A percentile compares a stretch with the other conserved stretches of the same genome.
These are phyloP conservation scores for Tetragnatha montana DNA, from an alignment of 2,888 invertebrate genomes.

Conservation along the genomic window DNA sequence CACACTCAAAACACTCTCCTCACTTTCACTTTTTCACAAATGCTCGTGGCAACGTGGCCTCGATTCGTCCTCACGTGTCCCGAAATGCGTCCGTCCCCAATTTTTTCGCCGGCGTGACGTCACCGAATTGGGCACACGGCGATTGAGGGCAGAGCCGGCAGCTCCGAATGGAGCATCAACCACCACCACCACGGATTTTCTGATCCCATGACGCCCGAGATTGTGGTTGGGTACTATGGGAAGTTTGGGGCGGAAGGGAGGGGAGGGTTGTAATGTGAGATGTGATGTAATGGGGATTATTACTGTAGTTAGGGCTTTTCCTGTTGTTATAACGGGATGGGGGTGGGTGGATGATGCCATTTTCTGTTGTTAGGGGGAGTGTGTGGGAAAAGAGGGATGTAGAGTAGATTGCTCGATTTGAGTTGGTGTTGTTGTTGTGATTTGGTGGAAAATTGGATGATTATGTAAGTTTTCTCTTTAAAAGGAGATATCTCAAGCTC, in stretches of 20 bases:
- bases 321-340: constrained; percentile 6
- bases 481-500: background rate
- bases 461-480: background rate
- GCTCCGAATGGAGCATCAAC: background rate
- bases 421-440: background rate
- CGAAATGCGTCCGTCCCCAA: constrained; percentile 53
- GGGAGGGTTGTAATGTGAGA: background rate
- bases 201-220: background rate
- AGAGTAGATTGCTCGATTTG: background rate
- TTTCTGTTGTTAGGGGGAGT: background rate
- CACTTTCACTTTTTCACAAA: constrained; percentile 26
- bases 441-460: background rate
- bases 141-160: constrained; percentile 47
- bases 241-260: background rate
- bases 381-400: background rate
- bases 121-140: constrained; percentile 59
- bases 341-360: constrained; percentile 24
- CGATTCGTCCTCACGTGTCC: constrained; percentile 51
- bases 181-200: no score
- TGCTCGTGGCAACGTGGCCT: constrained; percentile 58
- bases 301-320: constrained; percentile 35
- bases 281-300: constrained; percentile 11
- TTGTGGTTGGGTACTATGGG: background rate
- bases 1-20: constrained; percentile 23
- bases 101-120: constrained; percentile 52